Evolutionary conservation across 1,140 invertebrate genomes (phyloP), one percentile per base, ranked within the genome.

Genomic region (Calycopis cecrops): DNA sequence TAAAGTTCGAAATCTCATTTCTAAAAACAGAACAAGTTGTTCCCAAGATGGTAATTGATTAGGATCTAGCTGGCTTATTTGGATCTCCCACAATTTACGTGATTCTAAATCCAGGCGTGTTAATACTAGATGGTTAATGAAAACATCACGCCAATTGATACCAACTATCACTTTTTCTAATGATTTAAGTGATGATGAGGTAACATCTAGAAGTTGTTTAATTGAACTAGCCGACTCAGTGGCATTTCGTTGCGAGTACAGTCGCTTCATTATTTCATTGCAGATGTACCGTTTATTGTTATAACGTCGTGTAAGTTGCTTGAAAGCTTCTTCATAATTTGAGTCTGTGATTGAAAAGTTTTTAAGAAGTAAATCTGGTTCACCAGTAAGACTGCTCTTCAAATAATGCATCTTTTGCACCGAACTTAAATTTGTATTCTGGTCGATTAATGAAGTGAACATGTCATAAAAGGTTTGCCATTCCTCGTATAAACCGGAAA

Each of bases 61-160:
- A 12, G 48, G n/a, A 48, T 53, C 57, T 40, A 21, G 14, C 47
- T 48, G 40, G 18, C 57, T 37, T 55, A 52, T 38, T 60, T 47
- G 28, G 12, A 49, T 16, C 47, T 65, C 63, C 59, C 60, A 65
- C 1, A 53, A 33, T 37, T 62, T 62, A 10, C 48, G 57, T 7
- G 53, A 52, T n/a, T n/a, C n/a, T n/a, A n/a, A n/a, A n/a, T 65
- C 63, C 17, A 62, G 33, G 17, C 62, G 56, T 21, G 49, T 18
- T 35, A 60, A 48, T 7, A 60, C 58, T 11, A 55, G 14, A 34
- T 34, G 40, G 7, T 35, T 34, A 33, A 60, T 55, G 16, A 56
- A 34, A 10, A 35, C 40, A 53, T 61, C 50, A 54, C 59, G 57
- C 9, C 33, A 48, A 10, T 35, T 47, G 6, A 40, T 57, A 10